Conservation (phyloP, 2,797 vertebrate genomes). For the Enoplosus armatus region DNA sequence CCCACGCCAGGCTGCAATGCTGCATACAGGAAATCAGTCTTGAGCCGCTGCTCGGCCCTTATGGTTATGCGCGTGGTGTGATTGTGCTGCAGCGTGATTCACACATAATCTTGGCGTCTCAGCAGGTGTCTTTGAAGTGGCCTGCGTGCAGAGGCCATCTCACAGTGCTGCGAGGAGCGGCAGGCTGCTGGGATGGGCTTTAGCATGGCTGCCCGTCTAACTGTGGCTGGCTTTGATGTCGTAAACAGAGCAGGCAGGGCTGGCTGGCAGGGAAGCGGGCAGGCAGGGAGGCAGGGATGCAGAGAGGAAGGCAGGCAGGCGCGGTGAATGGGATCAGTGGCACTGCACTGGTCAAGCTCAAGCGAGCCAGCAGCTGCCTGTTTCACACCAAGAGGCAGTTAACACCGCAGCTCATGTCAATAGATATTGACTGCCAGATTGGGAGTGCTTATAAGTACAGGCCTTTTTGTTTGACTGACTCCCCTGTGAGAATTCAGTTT, state of each 20-base stretch:
- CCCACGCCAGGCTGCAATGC: slow-evolving; percentile 46
- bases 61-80: slow-evolving; percentile 36
- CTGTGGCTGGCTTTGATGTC: slow-evolving; percentile 82
- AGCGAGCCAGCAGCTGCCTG: slow-evolving; percentile 75
- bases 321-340: slow-evolving; percentile 78
- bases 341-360: slow-evolving; percentile 77
- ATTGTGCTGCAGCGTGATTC: slow-evolving; percentile 63
- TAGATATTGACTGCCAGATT: slow-evolving; percentile 82
- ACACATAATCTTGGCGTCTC: slow-evolving; percentile 74
- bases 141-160: slow-evolving; percentile 71
- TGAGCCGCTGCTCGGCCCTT: slow-evolving; percentile 40
- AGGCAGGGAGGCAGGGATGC: slow-evolving; percentile 36
- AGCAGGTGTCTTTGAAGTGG: slow-evolving; percentile 82
- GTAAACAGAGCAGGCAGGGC: slow-evolving; percentile 78
- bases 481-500: slow-evolving; percentile 72
- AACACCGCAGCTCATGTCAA: slow-evolving; percentile 77
- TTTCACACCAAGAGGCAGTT: slow-evolving; percentile 77
- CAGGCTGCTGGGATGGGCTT: slow-evolving; percentile 78
- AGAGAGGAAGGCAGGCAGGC: slow-evolving; percentile 56
- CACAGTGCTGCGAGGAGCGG: slow-evolving; percentile 60
- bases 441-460: slow-evolving; percentile 67
- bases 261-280: slow-evolving; percentile 64
- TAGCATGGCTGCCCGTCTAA: slow-evolving; percentile 77
- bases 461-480: slow-evolving; percentile 73
- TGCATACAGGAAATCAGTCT: slow-evolving; percentile 50